Evolutionary conservation across 2,113 vertebrate species (phyloP).

Genomic region (Tapirus terrestris): DNA sequence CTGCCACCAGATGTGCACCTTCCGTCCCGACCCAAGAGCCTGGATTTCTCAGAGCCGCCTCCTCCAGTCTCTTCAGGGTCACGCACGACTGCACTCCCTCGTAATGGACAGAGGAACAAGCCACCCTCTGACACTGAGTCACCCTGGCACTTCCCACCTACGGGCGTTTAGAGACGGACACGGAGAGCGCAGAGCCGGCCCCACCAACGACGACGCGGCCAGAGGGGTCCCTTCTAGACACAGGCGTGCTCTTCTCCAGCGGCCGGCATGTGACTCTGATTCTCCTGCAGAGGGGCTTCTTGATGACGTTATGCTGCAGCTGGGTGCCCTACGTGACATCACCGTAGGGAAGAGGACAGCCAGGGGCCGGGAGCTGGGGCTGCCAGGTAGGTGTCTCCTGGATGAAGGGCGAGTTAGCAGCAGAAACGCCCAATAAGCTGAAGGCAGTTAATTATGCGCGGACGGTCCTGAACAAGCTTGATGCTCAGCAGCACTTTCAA

Average conservation of each 20-base stretch:
- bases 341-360: fast-evolving
- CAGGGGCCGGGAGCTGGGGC: neutral
- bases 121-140: neutral
- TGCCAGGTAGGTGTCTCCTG: neutral
- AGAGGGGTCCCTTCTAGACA: no score
- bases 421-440: neutral
- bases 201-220: no score
- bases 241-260: neutral
- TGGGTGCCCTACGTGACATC: neutral
- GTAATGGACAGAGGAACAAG: neutral
- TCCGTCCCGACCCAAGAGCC: neutral
- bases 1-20: neutral
- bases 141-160: neutral
- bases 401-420: neutral
- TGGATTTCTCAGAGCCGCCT: neutral
- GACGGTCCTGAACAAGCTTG: neutral
- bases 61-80: neutral
- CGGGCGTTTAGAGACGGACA: neutral
- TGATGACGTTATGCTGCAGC: neutral
- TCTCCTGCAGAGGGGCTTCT: neutral
- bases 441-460: neutral
- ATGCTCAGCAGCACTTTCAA: neutral
- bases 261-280: no score
- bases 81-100: neutral
- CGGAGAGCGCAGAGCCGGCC: neutral